Conservation (phyloP, 2,113 vertebrate species). For the Taurulus bubalis region DNA sequence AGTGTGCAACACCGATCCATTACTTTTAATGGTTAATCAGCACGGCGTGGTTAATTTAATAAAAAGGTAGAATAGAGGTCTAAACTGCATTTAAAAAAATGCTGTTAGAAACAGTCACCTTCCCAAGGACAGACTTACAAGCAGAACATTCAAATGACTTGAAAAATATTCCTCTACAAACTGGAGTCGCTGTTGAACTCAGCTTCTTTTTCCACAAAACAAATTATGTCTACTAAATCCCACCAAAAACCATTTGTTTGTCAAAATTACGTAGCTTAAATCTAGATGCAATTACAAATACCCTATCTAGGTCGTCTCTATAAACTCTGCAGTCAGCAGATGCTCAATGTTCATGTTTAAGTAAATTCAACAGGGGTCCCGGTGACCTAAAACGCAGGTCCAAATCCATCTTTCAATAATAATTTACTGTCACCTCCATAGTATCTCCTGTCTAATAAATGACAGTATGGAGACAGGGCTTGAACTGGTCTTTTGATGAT, state of each 20-base stretch:
- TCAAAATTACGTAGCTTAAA: neutral
- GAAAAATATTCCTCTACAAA: conserved; percentile 1
- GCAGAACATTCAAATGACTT: neutral
- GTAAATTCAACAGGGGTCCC: neutral
- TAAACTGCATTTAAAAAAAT: neutral
- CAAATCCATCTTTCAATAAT: neutral
- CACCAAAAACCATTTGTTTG: neutral
- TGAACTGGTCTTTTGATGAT: neutral
- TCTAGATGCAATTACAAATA: neutral
- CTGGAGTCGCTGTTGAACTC: neutral
- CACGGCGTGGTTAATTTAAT: neutral
- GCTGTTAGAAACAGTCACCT: neutral
- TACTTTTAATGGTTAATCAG: neutral
- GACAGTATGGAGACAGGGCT: neutral
- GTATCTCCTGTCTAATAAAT: neutral
- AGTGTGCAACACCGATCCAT: neutral
- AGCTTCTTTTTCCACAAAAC: neutral
- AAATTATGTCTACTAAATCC: neutral
- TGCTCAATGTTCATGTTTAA: conserved; percentile 17
- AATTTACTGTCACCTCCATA: neutral
- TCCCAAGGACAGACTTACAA: conserved; percentile 4
- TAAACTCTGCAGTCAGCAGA: neutral
- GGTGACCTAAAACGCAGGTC: neutral
- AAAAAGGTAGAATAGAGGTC: neutral
- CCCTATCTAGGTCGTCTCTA: neutral